Percentiles rank a stretch among this genome's conserved stretches.
Evolutionary conservation across 2,888 invertebrate species (phyloP).

Genomic region (Caenorhabditis zanzibari): DNA sequence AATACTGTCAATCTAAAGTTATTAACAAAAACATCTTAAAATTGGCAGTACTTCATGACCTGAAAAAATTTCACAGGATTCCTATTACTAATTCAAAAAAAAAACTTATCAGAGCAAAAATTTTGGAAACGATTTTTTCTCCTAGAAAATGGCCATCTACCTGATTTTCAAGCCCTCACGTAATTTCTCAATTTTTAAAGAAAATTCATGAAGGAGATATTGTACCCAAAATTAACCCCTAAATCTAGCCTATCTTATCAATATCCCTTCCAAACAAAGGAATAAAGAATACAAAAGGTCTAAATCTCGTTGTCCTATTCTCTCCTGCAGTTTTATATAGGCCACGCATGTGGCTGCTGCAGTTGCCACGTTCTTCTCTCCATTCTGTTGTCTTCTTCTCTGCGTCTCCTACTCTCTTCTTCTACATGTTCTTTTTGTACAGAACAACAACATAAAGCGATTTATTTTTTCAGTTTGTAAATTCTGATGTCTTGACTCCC

Average conservation of each 20-base stretch:
- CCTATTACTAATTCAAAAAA: too few species aligned
- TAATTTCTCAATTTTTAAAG: too few species aligned
- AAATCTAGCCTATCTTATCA: background rate
- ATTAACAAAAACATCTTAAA: too few species aligned
- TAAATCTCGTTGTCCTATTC: background rate
- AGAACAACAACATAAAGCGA: background rate
- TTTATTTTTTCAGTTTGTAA: background rate
- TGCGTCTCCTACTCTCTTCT: slow-evolving; percentile 29
- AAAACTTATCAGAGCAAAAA: too few species aligned
- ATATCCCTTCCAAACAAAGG: background rate
- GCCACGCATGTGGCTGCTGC: slow-evolving; percentile 9
- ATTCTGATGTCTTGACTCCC: background rate
- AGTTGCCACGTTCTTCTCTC: slow-evolving; percentile 15
- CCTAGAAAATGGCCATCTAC: too few species aligned
- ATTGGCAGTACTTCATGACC: too few species aligned
- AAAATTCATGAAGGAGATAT: too few species aligned
- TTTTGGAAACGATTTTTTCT: too few species aligned
- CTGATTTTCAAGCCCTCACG: too few species aligned
- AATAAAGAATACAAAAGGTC: background rate
- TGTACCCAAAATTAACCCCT: too few species aligned
- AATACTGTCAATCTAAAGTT: too few species aligned
- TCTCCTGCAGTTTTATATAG: slow-evolving; percentile 7
- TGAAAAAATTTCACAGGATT: too few species aligned
- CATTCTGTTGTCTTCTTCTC: slow-evolving; percentile 16
- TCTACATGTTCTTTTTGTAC: background rate